Conservation (phyloP, 2,797 vertebrate species). For the Cyprinella venusta region DNA sequence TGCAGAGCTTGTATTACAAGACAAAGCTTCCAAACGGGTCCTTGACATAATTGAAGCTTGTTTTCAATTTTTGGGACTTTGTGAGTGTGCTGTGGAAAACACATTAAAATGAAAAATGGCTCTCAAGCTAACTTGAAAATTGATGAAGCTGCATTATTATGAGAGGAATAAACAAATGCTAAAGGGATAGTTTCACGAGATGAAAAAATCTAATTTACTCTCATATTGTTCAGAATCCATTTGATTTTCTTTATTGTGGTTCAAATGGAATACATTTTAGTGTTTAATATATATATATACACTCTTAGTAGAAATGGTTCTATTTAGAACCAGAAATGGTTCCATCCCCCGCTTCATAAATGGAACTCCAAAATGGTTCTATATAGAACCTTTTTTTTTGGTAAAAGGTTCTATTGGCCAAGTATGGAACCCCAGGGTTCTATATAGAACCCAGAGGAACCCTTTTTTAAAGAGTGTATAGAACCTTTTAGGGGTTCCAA, state of each 20-base stretch:
- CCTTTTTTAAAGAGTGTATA: too few relatives aligned
- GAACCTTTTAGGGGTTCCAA: too few relatives aligned
- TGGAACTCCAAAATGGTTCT: too few relatives aligned
- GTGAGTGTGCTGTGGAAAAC: constrained; percentile 15
- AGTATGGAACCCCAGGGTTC: too few relatives aligned
- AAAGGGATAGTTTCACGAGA: background rate
- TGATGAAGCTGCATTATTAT: constrained; percentile 33
- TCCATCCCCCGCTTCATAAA: too few relatives aligned
- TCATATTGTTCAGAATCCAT: background rate
- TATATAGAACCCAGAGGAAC: too few relatives aligned
- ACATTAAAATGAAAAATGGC: constrained; percentile 10
- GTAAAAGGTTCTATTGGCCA: too few relatives aligned
- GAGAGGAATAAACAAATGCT: constrained; percentile 26
- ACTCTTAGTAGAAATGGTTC: too few relatives aligned
- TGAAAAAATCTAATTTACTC: constrained; percentile 4
- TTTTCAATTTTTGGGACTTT: constrained; percentile 19
- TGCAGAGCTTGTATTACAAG: constrained; percentile 25
- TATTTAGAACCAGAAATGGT: too few relatives aligned
- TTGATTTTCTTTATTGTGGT: background rate
- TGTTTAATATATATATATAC: background rate
- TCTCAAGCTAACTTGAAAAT: constrained; percentile 8
- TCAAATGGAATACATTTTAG: background rate
- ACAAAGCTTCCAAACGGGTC: constrained; percentile 6
- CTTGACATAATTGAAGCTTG: constrained; percentile 27
- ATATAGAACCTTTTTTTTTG: too few relatives aligned